phyloP scores from a whole-genome alignment of 2,797 vertebrate genomes.

The Eremophila alpestris region DNA sequence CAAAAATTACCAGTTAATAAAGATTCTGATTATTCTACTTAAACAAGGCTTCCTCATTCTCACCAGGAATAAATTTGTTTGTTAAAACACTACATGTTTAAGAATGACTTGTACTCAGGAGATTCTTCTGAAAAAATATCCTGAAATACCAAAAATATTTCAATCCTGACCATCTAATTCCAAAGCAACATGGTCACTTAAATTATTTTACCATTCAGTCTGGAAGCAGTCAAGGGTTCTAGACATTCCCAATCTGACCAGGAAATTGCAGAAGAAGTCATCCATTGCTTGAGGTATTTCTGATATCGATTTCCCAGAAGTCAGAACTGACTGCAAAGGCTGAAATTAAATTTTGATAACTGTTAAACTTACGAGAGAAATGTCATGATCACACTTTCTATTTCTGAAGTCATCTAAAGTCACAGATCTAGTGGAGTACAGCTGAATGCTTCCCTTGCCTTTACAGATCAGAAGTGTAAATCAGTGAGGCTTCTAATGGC shows the following conservation, averaged over 20 bases:
- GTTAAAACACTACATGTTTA: neutral
- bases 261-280: slow-evolving; percentile 88
- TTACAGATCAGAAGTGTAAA: neutral
- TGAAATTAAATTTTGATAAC: slow-evolving; percentile 65
- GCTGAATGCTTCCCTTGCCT: neutral
- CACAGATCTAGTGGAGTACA: neutral
- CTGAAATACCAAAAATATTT: neutral
- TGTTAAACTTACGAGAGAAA: neutral
- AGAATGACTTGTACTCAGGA: neutral
- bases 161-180: neutral
- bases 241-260: slow-evolving; percentile 86
- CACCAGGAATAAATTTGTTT: neutral
- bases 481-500: neutral
- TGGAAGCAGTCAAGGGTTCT: slow-evolving; percentile 91
- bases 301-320: slow-evolving; percentile 11
- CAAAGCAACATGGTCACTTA: neutral
- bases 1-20: neutral
- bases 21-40: neutral
- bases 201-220: slow-evolving; percentile 84
- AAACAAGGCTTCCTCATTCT: neutral
- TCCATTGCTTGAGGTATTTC: slow-evolving; percentile 78
- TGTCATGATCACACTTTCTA: neutral
- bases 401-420: neutral
- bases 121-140: neutral
- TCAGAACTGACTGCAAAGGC: slow-evolving; percentile 51